phyloP scores from a whole-genome alignment of 2,797 vertebrate species.

The Semaprochilodus insignis region DNA sequence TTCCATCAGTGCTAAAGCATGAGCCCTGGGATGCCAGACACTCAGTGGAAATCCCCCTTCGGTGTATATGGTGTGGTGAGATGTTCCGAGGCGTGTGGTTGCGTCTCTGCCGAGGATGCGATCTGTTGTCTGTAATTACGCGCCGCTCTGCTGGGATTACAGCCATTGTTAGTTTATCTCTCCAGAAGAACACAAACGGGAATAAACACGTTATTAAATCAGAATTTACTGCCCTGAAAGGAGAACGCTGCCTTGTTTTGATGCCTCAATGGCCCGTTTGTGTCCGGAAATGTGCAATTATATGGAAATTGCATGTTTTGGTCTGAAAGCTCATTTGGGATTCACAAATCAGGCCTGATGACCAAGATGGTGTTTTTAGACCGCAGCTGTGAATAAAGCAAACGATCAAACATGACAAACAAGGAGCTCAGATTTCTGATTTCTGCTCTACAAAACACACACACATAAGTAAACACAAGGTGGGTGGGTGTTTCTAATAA shows the following conservation, averaged over 20 bases:
- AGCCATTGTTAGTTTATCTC: background rate
- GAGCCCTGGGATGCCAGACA: background rate
- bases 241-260: background rate
- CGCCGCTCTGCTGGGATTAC: background rate
- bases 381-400: background rate
- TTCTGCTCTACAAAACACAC: no score
- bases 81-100: background rate
- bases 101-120: no score
- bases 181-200: constrained; percentile 7
- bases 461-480: no score
- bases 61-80: background rate
- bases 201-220: no score
- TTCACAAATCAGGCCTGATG: background rate
- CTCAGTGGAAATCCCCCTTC: background rate
- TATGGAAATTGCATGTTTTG: constrained; percentile 25
- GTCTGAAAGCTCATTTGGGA: background rate
- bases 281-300: constrained; percentile 4
- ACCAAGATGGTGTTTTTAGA: background rate
- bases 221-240: no score
- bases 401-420: background rate
- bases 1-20: background rate
- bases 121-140: background rate
- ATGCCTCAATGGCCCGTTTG: constrained; percentile 23
- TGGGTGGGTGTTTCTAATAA: no score
- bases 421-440: no score